Percentiles rank a stretch among this genome's conserved stretches.
Conservation (phyloP, 2,113 vertebrate species). For the Laticauda colubrina region DNA sequence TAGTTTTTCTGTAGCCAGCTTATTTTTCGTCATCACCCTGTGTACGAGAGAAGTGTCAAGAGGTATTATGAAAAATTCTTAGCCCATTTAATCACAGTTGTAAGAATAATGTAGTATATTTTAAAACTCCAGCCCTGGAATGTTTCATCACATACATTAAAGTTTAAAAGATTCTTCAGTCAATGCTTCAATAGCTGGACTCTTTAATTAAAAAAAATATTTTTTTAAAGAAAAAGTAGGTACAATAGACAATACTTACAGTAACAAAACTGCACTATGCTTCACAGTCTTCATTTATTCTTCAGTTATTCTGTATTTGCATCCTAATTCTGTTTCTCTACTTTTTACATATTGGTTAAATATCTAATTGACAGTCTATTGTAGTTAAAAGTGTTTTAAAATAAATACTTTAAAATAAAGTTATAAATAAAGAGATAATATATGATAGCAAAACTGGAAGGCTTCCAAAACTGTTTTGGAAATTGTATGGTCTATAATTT, state of each 20-base stretch:
- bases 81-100: constrained; percentile 34
- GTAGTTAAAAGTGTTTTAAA: constrained; percentile 24
- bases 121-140: constrained; percentile 3
- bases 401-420: neutral
- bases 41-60: constrained; percentile 59
- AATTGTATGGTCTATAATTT: neutral
- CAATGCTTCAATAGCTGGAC: neutral
- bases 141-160: constrained; percentile 24
- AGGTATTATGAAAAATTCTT: constrained; percentile 53
- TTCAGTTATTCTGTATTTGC: neutral
- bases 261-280: neutral
- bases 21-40: constrained; percentile 52
- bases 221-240: neutral
- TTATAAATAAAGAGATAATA: neutral
- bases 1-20: constrained; percentile 59
- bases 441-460: neutral
- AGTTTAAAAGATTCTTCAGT: neutral
- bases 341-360: constrained; percentile 31
- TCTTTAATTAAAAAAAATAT: neutral
- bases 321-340: neutral
- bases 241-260: neutral
- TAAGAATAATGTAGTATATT: constrained; percentile 13
- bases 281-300: neutral
- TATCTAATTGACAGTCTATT: constrained; percentile 20
- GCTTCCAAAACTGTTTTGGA: neutral